Conservation (phyloP, 2,888 invertebrate species). For the Sminthurinus aureus region DNA sequence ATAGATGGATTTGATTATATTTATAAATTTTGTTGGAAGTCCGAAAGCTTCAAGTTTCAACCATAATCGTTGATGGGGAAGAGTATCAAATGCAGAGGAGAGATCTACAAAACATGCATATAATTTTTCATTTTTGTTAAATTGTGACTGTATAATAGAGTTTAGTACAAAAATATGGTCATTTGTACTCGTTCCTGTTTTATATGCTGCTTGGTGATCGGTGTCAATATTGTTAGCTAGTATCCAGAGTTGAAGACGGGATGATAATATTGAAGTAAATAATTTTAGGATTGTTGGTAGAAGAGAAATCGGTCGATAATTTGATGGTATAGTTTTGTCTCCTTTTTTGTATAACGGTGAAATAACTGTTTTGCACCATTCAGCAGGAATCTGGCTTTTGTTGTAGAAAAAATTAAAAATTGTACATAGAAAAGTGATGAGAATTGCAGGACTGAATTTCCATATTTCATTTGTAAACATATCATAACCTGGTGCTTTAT, state of each 20-base stretch:
- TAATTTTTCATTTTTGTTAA: background rate
- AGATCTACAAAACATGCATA: conserved; percentile 14
- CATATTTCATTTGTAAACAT: background rate
- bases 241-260: background rate
- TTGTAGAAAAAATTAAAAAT: background rate
- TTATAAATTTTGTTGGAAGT: background rate
- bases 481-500: background rate
- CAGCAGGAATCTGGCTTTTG: background rate
- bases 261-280: background rate
- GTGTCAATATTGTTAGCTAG: background rate
- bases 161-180: background rate
- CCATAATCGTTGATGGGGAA: conserved; percentile 13
- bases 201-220: background rate
- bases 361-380: background rate
- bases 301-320: conserved; percentile 1
- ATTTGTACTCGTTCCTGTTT: background rate
- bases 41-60: background rate
- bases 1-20: background rate
- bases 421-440: background rate
- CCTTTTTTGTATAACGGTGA: conserved; percentile 6
- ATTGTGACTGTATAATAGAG: background rate
- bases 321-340: background rate
- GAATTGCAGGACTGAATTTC: background rate
- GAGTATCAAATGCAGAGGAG: conserved; percentile 7
- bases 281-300: conserved; percentile 1